Evolutionary conservation across 1,140 invertebrate genomes (phyloP).

Genomic region (Vanessa atalanta): DNA sequence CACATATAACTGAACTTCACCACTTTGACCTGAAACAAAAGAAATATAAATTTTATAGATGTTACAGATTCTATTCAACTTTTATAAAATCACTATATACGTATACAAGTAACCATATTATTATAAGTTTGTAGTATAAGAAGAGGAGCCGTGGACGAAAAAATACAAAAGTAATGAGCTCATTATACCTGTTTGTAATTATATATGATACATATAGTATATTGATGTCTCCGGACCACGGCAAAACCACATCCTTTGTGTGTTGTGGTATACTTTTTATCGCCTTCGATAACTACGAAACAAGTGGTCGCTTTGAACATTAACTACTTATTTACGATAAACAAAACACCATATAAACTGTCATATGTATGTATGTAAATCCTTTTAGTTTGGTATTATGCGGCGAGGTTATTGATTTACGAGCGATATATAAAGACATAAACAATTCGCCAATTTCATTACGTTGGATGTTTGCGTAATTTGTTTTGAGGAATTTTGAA

Average conservation of each 20-base stretch:
- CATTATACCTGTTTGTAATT: conserved; percentile 8
- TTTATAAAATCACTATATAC: too few relatives aligned
- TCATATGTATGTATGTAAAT: conserved; percentile 6
- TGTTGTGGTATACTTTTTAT: conserved; percentile 43
- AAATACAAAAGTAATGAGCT: conserved; percentile 1
- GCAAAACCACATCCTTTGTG: conserved; percentile 42
- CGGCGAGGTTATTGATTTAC: conserved; percentile 18
- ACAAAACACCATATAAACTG: conserved; percentile 42
- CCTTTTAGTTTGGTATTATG: conserved; percentile 13
- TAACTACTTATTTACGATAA: conserved; percentile 55
- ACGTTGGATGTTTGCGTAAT: conserved; percentile 15
- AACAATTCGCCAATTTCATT: conserved; percentile 27
- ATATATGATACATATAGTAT: conserved; percentile 1
- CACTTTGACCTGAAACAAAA: conserved; percentile 95
- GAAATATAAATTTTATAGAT: conserved; percentile 32
- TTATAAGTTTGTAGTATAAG: neutral
- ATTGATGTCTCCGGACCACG: neutral
- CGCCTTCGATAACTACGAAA: conserved; percentile 32
- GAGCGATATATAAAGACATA: conserved; percentile 11
- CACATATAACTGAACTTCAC: conserved; percentile 99
- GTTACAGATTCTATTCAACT: neutral
- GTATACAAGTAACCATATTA: neutral
- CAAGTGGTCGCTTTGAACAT: conserved; percentile 29
- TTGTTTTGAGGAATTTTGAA: conserved; percentile 15
- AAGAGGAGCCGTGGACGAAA: neutral